Evolutionary conservation across 2,113 vertebrate genomes (phyloP).

Genomic region (Eubucco bourcierii): DNA sequence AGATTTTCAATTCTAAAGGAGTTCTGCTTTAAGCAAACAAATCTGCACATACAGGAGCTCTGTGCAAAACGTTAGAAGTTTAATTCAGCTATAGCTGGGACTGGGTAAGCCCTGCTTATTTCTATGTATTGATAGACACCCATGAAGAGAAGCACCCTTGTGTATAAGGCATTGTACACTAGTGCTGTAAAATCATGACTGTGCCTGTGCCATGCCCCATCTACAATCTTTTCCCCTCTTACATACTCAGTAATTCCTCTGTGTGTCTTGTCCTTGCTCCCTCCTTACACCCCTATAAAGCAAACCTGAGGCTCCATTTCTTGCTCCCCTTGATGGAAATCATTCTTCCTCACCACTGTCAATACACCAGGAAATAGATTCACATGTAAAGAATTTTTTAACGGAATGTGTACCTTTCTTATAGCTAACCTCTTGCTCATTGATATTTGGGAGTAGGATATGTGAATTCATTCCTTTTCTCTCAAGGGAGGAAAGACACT

Average conservation of each 20-base stretch:
- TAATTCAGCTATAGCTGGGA: not conserved
- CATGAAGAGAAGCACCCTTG: not conserved
- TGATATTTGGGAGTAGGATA: not conserved
- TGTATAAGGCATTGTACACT: not conserved
- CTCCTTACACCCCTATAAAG: not conserved
- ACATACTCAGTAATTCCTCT: not conserved
- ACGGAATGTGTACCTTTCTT: not conserved
- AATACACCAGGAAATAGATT: not conserved
- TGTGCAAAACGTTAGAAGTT: not conserved
- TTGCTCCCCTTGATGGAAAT: not conserved
- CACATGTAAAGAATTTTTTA: not conserved
- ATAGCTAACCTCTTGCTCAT: not conserved
- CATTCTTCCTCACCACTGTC: not conserved
- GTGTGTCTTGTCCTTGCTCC: not conserved
- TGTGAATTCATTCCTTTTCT: not conserved
- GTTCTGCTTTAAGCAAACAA: not conserved
- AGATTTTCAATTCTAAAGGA: not conserved
- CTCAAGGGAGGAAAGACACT: not conserved
- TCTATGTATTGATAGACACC: accelerated
- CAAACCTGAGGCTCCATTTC: not conserved
- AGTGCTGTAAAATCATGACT: not conserved
- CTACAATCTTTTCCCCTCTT: not conserved
- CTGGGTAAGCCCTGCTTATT: not conserved
- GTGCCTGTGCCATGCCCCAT: not conserved
- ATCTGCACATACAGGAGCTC: not conserved